These are phyloP conservation scores for Galleria mellonella DNA, from an alignment of 1,140 invertebrate species.

Conservation along the genomic window DNA sequence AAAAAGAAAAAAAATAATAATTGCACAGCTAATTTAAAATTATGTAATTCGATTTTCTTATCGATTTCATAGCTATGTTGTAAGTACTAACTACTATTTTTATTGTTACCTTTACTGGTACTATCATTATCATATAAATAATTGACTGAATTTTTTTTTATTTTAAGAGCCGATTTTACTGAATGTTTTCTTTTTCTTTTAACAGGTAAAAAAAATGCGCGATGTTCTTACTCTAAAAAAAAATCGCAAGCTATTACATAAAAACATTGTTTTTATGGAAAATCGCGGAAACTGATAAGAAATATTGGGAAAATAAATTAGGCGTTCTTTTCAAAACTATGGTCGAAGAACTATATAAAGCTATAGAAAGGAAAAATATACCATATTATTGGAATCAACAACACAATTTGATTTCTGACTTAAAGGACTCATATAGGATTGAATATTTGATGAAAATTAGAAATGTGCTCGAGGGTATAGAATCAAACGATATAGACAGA, in stretches of 20 bases:
- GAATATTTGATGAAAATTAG: slow-evolving; percentile 35
- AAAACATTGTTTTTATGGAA: slow-evolving; percentile 72
- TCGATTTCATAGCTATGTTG: too few relatives aligned
- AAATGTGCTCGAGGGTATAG: slow-evolving; percentile 26
- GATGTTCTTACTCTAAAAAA: slow-evolving; percentile 49
- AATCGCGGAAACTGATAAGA: slow-evolving; percentile 37
- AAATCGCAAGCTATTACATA: slow-evolving; percentile 72
- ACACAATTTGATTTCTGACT: slow-evolving; percentile 50
- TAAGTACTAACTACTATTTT: too few relatives aligned
- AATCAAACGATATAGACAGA: slow-evolving; percentile 35
- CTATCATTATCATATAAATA: too few relatives aligned
- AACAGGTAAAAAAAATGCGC: slow-evolving; percentile 64
- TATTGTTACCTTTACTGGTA: too few relatives aligned
- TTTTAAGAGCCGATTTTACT: too few relatives aligned
- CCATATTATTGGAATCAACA: slow-evolving; percentile 67
- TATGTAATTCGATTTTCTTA: too few relatives aligned
- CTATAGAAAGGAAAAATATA: slow-evolving; percentile 44
- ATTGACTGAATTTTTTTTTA: too few relatives aligned
- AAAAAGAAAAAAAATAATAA: too few relatives aligned
- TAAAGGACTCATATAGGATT: slow-evolving; percentile 26
- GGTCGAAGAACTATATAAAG: slow-evolving; percentile 53
- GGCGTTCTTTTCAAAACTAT: slow-evolving; percentile 59
- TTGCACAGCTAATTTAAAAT: too few relatives aligned
- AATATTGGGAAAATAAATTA: slow-evolving; percentile 55
- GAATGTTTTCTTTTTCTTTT: too few relatives aligned